These are phyloP conservation scores for Pempheris klunzingeri DNA, from an alignment of 2,797 vertebrate species.

Conservation along the genomic window DNA sequence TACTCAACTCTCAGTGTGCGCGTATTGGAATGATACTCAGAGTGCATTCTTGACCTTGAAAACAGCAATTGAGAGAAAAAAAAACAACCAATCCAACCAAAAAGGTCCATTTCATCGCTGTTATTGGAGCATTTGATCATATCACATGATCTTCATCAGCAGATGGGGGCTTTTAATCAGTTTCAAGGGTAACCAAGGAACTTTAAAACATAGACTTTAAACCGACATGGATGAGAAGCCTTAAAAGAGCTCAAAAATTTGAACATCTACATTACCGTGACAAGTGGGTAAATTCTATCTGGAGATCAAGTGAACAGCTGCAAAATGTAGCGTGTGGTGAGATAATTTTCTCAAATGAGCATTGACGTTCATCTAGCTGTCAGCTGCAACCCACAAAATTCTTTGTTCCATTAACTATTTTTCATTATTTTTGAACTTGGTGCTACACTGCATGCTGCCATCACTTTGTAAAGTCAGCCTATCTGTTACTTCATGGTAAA, in stretches of 20 bases:
- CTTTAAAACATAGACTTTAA: background rate
- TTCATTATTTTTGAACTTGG: fast-evolving
- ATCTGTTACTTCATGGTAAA: background rate
- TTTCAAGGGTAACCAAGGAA: background rate
- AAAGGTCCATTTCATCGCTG: background rate
- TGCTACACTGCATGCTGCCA: background rate
- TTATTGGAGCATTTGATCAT: background rate
- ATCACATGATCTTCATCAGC: background rate
- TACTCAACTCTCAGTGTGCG: background rate
- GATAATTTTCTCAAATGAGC: background rate
- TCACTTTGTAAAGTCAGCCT: no score
- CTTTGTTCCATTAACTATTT: background rate
- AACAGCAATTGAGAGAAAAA: background rate
- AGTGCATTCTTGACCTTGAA: conserved; percentile 6
- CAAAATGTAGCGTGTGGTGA: background rate
- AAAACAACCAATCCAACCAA: background rate
- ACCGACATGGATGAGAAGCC: background rate
- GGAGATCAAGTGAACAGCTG: background rate
- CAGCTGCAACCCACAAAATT: background rate
- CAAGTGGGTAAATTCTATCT: background rate
- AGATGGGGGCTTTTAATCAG: background rate
- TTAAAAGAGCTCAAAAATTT: background rate
- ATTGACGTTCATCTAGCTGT: background rate
- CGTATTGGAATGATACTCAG: background rate
- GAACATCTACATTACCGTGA: background rate